phyloP scores from a whole-genome alignment of 1,140 invertebrate genomes.

The Macrosteles quadrilineatus region DNA sequence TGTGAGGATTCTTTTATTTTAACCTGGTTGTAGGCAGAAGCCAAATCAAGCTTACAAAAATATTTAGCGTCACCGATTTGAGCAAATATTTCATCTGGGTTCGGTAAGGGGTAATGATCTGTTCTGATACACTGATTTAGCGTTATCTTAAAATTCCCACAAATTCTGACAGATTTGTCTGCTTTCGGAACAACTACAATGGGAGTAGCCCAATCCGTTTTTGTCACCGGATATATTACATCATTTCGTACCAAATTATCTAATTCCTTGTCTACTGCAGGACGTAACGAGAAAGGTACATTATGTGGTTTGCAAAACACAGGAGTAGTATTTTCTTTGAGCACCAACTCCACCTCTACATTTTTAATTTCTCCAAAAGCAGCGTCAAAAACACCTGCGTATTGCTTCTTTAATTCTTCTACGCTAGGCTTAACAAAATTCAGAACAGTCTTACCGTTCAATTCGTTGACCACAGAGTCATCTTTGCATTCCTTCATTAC shows the following conservation, averaged over 20 bases:
- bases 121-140: neutral
- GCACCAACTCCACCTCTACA: neutral
- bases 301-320: neutral
- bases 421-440: no score
- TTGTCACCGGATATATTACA: neutral
- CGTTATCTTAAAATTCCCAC: neutral
- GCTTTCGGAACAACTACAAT: neutral
- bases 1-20: neutral
- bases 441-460: no score
- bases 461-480: no score
- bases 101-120: neutral
- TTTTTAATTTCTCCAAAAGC: neutral
- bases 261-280: neutral
- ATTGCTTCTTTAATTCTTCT: neutral
- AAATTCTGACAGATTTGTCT: neutral
- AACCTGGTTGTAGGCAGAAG: neutral
- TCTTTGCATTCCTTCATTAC: neutral
- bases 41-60: neutral
- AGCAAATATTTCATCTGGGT: neutral
- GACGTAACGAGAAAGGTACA: neutral
- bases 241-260: neutral
- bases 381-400: neutral
- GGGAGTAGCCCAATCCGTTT: neutral
- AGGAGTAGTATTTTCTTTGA: neutral
- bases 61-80: neutral